Percentiles rank a stretch among this genome's conserved stretches.
Evolutionary conservation across 2,888 invertebrate species (phyloP).

Genomic region (Drosophila falleni): DNA sequence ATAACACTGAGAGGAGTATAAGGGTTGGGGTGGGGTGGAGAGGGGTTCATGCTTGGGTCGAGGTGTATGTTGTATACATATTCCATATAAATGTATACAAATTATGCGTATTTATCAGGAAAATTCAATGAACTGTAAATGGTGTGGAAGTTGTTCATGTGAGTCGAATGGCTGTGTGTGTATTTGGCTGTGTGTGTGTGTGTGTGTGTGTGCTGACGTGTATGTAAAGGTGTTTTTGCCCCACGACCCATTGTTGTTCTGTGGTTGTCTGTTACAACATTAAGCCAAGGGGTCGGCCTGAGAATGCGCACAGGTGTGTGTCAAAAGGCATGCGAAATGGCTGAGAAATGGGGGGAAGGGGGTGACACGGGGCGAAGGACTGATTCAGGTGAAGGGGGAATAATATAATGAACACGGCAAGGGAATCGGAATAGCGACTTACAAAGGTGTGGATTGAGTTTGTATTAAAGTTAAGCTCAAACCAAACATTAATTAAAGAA

Average conservation of each 20-base stretch:
- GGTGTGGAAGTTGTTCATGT: constrained; percentile 76
- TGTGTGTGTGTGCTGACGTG: constrained; percentile 32
- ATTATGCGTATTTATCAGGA: constrained; percentile 79
- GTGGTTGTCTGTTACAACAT: constrained; percentile 74
- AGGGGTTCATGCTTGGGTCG: constrained; percentile 3
- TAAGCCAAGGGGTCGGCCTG: constrained; percentile 67
- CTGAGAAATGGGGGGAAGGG: background rate
- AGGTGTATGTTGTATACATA: constrained; percentile 34
- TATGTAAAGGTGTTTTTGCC: constrained; percentile 65
- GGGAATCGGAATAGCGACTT: constrained; percentile 13
- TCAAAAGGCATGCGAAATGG: constrained; percentile 67
- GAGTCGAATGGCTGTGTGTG: constrained; percentile 28
- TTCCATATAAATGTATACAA: constrained; percentile 72
- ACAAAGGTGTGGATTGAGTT: constrained; percentile 18
- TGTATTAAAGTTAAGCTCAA: constrained; percentile 37
- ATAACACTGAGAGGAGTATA: constrained; percentile 1
- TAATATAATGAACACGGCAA: constrained; percentile 37
- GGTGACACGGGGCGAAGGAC: constrained; percentile 1
- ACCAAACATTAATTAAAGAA: constrained; percentile 37
- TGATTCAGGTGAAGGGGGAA: background rate
- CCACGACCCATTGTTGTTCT: constrained; percentile 64
- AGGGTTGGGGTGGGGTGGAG: background rate
- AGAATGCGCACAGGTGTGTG: constrained; percentile 77
- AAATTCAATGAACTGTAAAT: constrained; percentile 79
- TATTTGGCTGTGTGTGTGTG: constrained; percentile 34